Percentiles rank a stretch among this genome's conserved stretches.
These are phyloP conservation scores for Parnassius apollo DNA, from an alignment of 2,888 invertebrate genomes.

Conservation along the genomic window DNA sequence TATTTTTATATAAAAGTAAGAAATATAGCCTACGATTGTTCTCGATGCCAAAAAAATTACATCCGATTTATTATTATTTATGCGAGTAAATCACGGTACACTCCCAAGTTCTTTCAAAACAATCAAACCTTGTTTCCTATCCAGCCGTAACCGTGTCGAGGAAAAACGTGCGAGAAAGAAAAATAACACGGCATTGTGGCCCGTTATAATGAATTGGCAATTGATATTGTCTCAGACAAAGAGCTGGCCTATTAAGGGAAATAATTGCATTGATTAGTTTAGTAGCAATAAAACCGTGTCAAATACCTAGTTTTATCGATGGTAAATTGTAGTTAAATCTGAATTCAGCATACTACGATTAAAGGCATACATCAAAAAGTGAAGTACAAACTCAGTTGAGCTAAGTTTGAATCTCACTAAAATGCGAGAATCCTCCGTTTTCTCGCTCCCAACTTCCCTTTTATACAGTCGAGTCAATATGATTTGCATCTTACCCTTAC, in stretches of 20 bases:
- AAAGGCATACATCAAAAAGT: too few species aligned
- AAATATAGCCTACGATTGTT: background rate
- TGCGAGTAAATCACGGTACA: constrained; percentile 17
- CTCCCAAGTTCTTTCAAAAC: constrained; percentile 56
- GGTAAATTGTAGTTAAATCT: constrained; percentile 7
- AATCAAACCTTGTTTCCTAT: constrained; percentile 52
- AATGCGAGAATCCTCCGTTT: too few species aligned
- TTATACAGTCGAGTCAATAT: too few species aligned
- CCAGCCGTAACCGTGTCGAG: constrained; percentile 69
- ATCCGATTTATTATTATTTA: constrained; percentile 4
- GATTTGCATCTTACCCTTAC: too few species aligned
- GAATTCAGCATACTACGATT: background rate
- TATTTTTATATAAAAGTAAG: background rate
- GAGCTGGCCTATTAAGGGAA: constrained; percentile 22
- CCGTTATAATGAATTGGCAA: constrained; percentile 32
- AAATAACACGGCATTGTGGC: constrained; percentile 72
- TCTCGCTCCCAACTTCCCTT: too few species aligned
- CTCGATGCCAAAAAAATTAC: background rate
- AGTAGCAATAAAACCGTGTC: constrained; percentile 4
- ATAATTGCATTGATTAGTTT: constrained; percentile 15
- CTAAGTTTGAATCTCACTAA: too few species aligned
- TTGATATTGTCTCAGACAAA: constrained; percentile 52
- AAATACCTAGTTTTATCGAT: constrained; percentile 9
- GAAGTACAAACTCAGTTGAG: too few species aligned
- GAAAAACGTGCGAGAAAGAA: constrained; percentile 75